Conservation (phyloP, 2,113 vertebrate species). For the Conger conger region DNA sequence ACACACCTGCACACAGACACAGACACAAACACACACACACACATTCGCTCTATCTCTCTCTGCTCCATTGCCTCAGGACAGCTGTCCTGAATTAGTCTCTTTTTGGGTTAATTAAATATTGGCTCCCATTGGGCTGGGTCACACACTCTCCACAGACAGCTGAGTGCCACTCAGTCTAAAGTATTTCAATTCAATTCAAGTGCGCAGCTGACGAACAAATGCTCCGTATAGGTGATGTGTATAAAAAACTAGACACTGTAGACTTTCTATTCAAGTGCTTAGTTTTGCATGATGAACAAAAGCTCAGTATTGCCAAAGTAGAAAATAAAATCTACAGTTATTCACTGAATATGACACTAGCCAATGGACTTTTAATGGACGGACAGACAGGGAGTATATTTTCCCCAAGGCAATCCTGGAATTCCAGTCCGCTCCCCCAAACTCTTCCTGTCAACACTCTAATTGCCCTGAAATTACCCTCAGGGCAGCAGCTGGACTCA, state of each 20-base stretch:
- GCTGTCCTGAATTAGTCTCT: constrained; percentile 50
- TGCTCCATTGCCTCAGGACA: constrained; percentile 40
- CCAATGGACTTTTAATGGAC: not conserved
- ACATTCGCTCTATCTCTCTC: constrained; percentile 14
- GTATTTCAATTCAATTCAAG: not conserved
- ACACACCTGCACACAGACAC: not conserved
- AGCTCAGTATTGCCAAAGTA: no score
- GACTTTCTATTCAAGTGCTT: not conserved
- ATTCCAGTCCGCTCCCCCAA: constrained; percentile 56
- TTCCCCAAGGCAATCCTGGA: constrained; percentile 57
- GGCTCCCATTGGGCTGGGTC: constrained; percentile 49
- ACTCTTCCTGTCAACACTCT: constrained; percentile 39
- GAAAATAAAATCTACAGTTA: no score
- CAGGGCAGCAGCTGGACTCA: constrained; percentile 54
- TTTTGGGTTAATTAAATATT: constrained; percentile 63
- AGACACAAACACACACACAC: not conserved
- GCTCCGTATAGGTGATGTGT: no score
- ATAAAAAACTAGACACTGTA: no score
- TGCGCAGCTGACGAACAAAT: not conserved
- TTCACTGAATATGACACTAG: not conserved
- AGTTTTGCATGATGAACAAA: not conserved
- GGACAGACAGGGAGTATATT: constrained; percentile 38
- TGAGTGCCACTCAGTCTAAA: not conserved
- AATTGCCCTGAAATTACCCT: constrained; percentile 41
- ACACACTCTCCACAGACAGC: constrained; percentile 19